Percentiles rank a stretch among this genome's conserved stretches.
Conservation (phyloP, 1,140 invertebrate species). For the Harpegnathos saltator region DNA sequence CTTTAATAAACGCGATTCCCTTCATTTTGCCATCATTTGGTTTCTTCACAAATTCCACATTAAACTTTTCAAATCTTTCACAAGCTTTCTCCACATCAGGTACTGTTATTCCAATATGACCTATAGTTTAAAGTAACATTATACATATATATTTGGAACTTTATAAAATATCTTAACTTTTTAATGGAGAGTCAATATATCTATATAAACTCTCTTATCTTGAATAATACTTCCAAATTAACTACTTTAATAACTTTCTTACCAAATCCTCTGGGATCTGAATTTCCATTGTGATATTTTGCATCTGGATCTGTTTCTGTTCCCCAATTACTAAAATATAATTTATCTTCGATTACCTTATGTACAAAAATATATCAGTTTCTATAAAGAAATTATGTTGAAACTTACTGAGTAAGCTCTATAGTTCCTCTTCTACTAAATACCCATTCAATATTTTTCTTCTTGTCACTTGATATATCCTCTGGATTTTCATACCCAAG, state of each 20-base stretch:
- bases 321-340: constrained; percentile 94
- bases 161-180: constrained; percentile 1
- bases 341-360: constrained; percentile 33
- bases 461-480: constrained; percentile 90
- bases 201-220: constrained; percentile 30
- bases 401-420: constrained; percentile 95
- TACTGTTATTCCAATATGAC: constrained; percentile 96
- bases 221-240: constrained; percentile 36
- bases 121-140: constrained; percentile 82
- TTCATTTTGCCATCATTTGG: constrained; percentile 97
- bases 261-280: constrained; percentile 95
- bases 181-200: neutral
- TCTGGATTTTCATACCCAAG: constrained; percentile 94
- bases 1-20: constrained; percentile 96
- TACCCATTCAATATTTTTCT: constrained; percentile 91
- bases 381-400: neutral
- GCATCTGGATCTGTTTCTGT: constrained; percentile 93
- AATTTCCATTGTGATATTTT: constrained; percentile 96
- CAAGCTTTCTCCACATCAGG: constrained; percentile 95
- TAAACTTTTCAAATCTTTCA: constrained; percentile 93
- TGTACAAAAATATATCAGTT: constrained; percentile 18
- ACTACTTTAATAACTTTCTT: constrained; percentile 71
- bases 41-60: constrained; percentile 96
- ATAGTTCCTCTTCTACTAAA: constrained; percentile 94
- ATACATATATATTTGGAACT: neutral